Percentiles rank a stretch among this genome's conserved stretches.
These are phyloP conservation scores for Acronicta aceris DNA, from an alignment of 2,888 invertebrate genomes.

Conservation along the genomic window DNA sequence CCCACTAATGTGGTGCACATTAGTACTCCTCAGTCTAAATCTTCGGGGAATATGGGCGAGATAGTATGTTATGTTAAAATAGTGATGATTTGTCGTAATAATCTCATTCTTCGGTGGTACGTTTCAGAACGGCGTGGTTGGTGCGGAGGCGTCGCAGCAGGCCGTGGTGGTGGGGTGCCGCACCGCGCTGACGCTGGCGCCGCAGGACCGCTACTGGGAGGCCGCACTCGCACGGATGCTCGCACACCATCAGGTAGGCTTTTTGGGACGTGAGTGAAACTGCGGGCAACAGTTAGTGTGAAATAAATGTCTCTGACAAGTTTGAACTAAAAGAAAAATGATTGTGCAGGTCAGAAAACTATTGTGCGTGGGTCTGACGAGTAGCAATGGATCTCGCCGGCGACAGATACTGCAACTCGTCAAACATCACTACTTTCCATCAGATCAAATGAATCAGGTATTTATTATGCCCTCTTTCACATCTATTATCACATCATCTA, in stretches of 20 bases:
- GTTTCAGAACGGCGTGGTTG: constrained; percentile 76
- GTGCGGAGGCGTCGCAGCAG: constrained; percentile 72
- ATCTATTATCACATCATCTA: too few species aligned
- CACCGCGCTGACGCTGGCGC: constrained; percentile 74
- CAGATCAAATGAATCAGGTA: constrained; percentile 83
- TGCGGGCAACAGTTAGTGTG: too few species aligned
- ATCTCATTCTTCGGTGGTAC: too few species aligned
- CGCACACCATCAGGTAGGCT: constrained; percentile 78
- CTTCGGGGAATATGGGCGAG: too few species aligned
- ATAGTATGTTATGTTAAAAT: too few species aligned
- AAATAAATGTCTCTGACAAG: too few species aligned
- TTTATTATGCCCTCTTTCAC: too few species aligned
- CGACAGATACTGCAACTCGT: constrained; percentile 80
- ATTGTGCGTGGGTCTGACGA: constrained; percentile 76
- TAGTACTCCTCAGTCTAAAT: too few species aligned
- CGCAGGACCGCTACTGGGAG: constrained; percentile 74
- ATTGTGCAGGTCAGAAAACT: constrained; percentile 76
- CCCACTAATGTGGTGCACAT: too few species aligned
- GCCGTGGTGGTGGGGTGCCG: constrained; percentile 78
- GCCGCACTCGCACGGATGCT: constrained; percentile 76
- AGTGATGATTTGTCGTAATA: too few species aligned
- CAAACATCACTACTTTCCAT: constrained; percentile 85
- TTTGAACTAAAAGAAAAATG: too few species aligned
- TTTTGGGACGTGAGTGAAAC: too few species aligned
- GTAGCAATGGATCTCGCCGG: constrained; percentile 70